Conservation (phyloP, 2,113 vertebrate species). For the Peromyscus maniculatus region DNA sequence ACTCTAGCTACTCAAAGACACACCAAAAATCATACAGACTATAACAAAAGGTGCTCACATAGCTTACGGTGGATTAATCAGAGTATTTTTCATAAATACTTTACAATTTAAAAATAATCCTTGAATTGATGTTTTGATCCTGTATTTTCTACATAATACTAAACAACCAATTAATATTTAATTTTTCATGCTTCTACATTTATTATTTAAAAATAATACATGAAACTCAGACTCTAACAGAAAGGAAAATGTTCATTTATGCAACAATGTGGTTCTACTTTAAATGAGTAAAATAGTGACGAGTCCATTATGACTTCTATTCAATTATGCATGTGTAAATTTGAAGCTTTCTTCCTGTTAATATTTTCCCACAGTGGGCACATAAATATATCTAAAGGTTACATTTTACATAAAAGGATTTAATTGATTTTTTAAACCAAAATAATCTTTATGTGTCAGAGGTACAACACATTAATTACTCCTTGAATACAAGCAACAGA, state of each 20-base stretch:
- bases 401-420: constrained; percentile 73
- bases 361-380: constrained; percentile 58
- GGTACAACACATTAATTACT: constrained; percentile 60
- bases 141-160: background rate
- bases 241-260: background rate
- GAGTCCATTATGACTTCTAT: background rate
- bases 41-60: background rate
- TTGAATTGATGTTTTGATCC: background rate
- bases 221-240: background rate
- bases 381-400: constrained; percentile 66
- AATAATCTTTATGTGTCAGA: constrained; percentile 62
- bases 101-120: background rate
- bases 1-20: background rate
- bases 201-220: background rate
- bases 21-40: background rate
- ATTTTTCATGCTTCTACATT: background rate
- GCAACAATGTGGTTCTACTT: background rate
- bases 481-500: constrained; percentile 55
- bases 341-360: constrained; percentile 72
- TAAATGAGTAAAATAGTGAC: constrained; percentile 46
- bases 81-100: background rate
- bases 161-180: constrained; percentile 5
- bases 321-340: constrained; percentile 64
- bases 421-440: constrained; percentile 77
- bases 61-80: background rate